These are phyloP conservation scores for Phrixothrix hirtus DNA, from an alignment of 2,888 invertebrate genomes.

Conservation along the genomic window DNA sequence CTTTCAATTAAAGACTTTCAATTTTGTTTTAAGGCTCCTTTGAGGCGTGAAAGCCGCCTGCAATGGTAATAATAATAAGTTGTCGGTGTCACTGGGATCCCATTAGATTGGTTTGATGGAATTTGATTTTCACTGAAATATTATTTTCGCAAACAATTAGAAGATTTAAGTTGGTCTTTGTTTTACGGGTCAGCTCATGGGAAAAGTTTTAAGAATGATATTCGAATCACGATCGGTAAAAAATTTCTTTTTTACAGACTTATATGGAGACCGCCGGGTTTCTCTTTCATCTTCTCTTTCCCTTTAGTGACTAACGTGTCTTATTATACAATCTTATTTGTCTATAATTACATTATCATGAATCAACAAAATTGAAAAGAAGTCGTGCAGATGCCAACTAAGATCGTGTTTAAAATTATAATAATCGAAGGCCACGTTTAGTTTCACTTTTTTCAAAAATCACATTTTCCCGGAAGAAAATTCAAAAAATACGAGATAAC, in stretches of 20 bases:
- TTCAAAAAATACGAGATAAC: constrained; percentile 13
- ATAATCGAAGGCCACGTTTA: constrained; percentile 1
- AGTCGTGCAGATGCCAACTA: constrained; percentile 16
- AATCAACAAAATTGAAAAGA: constrained; percentile 23
- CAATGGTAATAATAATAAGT: neutral
- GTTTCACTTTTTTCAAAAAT: constrained; percentile 22
- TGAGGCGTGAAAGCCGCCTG: neutral
- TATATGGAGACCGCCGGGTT: constrained; percentile 9
- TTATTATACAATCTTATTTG: constrained; percentile 26
- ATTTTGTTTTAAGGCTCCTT: neutral
- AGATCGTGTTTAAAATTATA: constrained; percentile 10
- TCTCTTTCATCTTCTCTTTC: constrained; percentile 22
- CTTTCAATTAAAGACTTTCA: neutral
- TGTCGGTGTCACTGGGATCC: too few species aligned
- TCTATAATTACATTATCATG: constrained; percentile 24
- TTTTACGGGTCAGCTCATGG: neutral
- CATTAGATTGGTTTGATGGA: too few species aligned
- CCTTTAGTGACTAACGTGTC: constrained; percentile 12
- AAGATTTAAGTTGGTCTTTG: neutral
- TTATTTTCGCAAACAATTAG: too few species aligned
- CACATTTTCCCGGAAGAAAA: neutral
- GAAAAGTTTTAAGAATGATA: neutral
- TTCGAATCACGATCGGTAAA: constrained; percentile 9
- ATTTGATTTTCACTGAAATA: too few species aligned
- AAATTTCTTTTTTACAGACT: constrained; percentile 15